Conservation (phyloP, 2,113 vertebrate species). For the Heliornis fulica region DNA sequence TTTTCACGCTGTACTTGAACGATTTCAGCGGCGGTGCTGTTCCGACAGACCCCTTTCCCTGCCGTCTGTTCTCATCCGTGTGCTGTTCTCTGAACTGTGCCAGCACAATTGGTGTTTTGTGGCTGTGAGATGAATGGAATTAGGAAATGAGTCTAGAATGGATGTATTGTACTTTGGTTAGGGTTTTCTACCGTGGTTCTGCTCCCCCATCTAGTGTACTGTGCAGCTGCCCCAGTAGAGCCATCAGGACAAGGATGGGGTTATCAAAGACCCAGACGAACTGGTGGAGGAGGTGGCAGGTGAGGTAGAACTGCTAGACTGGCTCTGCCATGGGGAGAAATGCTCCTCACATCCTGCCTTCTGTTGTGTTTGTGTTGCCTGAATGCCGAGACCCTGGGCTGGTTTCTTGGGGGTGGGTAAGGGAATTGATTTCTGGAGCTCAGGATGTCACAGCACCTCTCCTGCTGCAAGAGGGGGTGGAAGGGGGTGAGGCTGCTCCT, state of each 20-base stretch:
- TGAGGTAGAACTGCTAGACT: not conserved
- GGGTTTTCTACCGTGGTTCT: not conserved
- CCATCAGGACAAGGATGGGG: not conserved
- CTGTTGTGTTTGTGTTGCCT: not conserved
- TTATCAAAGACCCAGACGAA: not conserved
- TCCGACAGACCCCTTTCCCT: not conserved
- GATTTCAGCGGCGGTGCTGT: not conserved
- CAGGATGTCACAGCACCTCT: fast-evolving
- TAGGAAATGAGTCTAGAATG: constrained; percentile 7
- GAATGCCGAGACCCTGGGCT: not conserved
- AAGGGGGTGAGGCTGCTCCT: not conserved
- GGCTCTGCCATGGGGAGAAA: not conserved
- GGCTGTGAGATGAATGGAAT: not conserved
- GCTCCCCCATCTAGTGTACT: not conserved
- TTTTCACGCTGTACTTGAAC: not conserved
- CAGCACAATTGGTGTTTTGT: constrained; percentile 28
- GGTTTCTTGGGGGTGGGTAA: not conserved
- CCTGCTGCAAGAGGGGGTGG: not conserved
- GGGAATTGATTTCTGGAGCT: not conserved
- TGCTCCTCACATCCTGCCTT: fast-evolving
- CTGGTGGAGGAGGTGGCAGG: not conserved
- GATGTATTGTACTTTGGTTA: not conserved
- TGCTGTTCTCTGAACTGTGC: not conserved
- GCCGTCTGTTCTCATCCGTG: not conserved
- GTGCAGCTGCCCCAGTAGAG: not conserved